A percentile compares a stretch with the other conserved stretches of the same genome.
Evolutionary conservation across 2,113 vertebrate genomes (phyloP).

Genomic region (Mormyrus iriodes): DNA sequence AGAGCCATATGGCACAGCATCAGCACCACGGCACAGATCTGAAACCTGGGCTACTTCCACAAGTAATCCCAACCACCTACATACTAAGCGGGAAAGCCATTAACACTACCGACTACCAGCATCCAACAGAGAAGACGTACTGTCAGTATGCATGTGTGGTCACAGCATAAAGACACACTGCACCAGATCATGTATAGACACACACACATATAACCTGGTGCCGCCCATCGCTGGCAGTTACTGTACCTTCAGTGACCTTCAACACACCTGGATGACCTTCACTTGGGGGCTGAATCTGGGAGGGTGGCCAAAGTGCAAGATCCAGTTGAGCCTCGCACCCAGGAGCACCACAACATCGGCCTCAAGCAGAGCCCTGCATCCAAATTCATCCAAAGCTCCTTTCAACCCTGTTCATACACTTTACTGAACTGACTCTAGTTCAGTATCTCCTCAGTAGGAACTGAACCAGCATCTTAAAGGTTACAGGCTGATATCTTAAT

Average conservation of each 20-base stretch:
- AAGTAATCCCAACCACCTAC: background rate
- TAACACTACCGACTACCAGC: background rate
- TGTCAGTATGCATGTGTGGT: background rate
- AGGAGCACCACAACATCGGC: slow-evolving; percentile 86
- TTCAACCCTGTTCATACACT: background rate
- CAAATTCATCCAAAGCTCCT: background rate
- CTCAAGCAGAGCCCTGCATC: slow-evolving; percentile 75
- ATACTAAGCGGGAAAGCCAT: background rate
- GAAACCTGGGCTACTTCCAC: background rate
- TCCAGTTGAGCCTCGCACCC: slow-evolving; percentile 94
- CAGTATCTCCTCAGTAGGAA: background rate
- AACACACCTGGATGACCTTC: slow-evolving; percentile 82
- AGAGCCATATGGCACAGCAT: slow-evolving; percentile 20
- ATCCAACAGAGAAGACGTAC: background rate
- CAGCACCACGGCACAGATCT: background rate
- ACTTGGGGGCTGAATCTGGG: slow-evolving; percentile 78
- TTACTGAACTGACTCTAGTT: background rate
- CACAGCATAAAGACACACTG: background rate
- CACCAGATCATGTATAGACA: background rate
- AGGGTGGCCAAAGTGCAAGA: slow-evolving; percentile 90
- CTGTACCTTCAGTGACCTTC: background rate
- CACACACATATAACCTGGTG: too few species aligned
- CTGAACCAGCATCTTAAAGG: background rate
- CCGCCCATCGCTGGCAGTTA: background rate
- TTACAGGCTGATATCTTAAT: background rate